Percentiles rank a stretch among this genome's conserved stretches.
phyloP scores from a whole-genome alignment of 1,140 invertebrate species.

The Drosophila nasuta region DNA sequence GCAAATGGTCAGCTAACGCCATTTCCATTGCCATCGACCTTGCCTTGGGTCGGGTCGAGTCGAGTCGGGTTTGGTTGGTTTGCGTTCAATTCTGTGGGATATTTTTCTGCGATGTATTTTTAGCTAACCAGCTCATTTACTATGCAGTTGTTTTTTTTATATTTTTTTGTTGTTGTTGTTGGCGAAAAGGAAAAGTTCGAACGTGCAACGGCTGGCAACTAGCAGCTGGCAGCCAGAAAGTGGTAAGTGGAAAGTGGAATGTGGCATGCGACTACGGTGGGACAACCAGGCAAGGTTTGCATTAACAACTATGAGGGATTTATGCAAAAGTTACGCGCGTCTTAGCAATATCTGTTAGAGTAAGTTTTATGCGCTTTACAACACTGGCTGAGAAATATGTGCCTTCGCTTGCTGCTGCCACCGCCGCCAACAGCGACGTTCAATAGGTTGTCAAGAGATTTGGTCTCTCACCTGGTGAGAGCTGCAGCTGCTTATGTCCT shows the following conservation, averaged over 20 bases:
- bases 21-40: constrained; percentile 29
- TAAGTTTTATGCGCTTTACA: constrained; percentile 15
- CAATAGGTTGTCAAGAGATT: constrained; percentile 36
- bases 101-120: constrained; percentile 48
- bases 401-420: no score
- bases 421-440: neutral
- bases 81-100: constrained; percentile 15
- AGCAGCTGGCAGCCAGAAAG: constrained; percentile 29
- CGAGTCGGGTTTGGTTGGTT: neutral
- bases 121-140: constrained; percentile 66
- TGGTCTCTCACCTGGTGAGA: constrained; percentile 42
- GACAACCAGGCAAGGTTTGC: constrained; percentile 52
- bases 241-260: constrained; percentile 1
- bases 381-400: no score
- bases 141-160: constrained; percentile 42
- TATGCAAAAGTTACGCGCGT: constrained; percentile 70
- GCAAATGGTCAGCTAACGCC: constrained; percentile 22
- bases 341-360: constrained; percentile 43
- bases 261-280: constrained; percentile 4
- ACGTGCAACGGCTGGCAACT: constrained; percentile 48
- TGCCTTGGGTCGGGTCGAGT: constrained; percentile 15
- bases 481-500: constrained; percentile 39
- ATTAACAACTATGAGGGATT: constrained; percentile 72
- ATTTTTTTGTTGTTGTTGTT: constrained; percentile 8
- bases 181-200: constrained; percentile 61